These are phyloP conservation scores for Drusus annulatus DNA, from an alignment of 1,140 invertebrate genomes.

Conservation along the genomic window DNA sequence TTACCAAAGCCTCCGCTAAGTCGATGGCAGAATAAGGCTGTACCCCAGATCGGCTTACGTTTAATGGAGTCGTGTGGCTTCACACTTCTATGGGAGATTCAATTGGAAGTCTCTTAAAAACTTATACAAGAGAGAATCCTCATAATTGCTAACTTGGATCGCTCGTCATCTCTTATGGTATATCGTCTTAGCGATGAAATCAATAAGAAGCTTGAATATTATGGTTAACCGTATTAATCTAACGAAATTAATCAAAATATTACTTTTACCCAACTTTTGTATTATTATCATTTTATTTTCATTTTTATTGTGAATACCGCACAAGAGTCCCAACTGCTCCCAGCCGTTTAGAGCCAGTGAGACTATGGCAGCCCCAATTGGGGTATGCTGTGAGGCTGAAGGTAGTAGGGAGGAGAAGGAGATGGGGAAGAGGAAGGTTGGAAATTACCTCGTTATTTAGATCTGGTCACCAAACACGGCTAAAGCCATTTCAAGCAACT, in stretches of 20 bases:
- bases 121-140: background rate
- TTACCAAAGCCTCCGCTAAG: background rate
- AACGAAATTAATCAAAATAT: background rate
- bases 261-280: no score
- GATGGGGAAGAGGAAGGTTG: no score
- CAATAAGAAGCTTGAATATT: background rate
- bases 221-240: background rate
- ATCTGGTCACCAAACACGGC: no score
- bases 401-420: no score
- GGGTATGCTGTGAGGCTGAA: no score
- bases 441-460: no score
- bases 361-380: no score
- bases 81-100: constrained; percentile 43
- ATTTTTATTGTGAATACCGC: no score
- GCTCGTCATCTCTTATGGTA: background rate
- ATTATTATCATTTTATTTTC: no score
- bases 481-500: no score
- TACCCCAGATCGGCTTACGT: constrained; percentile 45
- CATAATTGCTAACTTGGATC: background rate
- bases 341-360: no score
- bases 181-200: background rate
- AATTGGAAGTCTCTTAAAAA: constrained; percentile 14
- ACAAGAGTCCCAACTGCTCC: no score
- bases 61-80: constrained; percentile 53
- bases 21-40: constrained; percentile 9